phyloP scores from a whole-genome alignment of 2,797 vertebrate genomes.

The Sebastes vulpes region DNA sequence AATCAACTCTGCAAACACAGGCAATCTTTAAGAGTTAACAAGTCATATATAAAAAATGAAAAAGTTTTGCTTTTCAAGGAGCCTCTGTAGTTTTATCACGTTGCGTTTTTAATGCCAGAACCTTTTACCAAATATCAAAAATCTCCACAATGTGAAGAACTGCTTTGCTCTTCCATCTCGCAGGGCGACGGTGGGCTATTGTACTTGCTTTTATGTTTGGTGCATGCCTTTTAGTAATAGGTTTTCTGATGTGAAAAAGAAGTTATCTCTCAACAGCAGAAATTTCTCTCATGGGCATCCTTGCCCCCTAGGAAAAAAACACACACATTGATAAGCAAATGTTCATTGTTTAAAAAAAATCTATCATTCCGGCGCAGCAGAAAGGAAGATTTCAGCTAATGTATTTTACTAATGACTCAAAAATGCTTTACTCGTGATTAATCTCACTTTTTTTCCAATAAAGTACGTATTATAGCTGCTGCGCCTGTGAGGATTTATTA shows the following conservation, averaged over 20 bases:
- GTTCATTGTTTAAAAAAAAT: neutral
- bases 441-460: neutral
- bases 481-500: neutral
- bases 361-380: neutral
- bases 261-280: slow-evolving; percentile 42
- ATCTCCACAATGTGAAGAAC: neutral
- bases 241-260: slow-evolving; percentile 33
- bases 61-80: neutral
- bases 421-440: neutral
- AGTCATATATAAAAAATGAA: neutral
- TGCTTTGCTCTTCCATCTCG: neutral
- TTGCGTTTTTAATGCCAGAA: neutral
- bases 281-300: slow-evolving; percentile 24
- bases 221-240: slow-evolving; percentile 27
- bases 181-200: neutral
- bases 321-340: slow-evolving; percentile 12
- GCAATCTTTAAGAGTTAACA: neutral
- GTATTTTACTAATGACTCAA: neutral
- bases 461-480: neutral
- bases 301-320: neutral
- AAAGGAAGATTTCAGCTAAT: slow-evolving; percentile 5
- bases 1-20: neutral
- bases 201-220: slow-evolving; percentile 36
- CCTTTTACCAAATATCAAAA: slow-evolving; percentile 15
- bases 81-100: neutral